Conservation (phyloP, 2,797 vertebrate species). For the Falco naumanni region DNA sequence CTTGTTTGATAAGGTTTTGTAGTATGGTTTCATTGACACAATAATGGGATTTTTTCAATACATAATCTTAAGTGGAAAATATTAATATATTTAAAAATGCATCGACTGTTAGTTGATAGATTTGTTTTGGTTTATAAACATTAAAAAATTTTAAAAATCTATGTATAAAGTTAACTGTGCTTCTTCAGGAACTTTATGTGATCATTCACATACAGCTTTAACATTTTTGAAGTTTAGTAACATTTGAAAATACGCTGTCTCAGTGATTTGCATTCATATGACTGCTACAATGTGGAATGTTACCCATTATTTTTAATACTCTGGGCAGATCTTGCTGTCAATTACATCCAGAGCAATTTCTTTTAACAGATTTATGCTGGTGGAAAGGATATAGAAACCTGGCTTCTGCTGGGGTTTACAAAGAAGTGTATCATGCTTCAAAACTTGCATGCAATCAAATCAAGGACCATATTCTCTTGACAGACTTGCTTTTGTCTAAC, state of each 20-base stretch:
- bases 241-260: slow-evolving; percentile 2
- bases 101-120: slow-evolving; percentile 24
- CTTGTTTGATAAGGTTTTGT: neutral
- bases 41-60: neutral
- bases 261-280: slow-evolving; percentile 20
- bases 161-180: slow-evolving; percentile 79
- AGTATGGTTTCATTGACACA: neutral
- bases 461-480: neutral
- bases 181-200: slow-evolving; percentile 70
- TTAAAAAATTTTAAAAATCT: slow-evolving; percentile 73
- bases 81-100: slow-evolving; percentile 69
- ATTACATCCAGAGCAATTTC: slow-evolving; percentile 6
- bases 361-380: slow-evolving; percentile 24
- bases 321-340: neutral
- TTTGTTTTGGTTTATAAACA: slow-evolving; percentile 69
- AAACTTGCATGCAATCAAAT: slow-evolving; percentile 35
- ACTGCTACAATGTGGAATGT: slow-evolving; percentile 12
- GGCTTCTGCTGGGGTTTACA: neutral
- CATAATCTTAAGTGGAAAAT: slow-evolving; percentile 64
- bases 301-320: neutral
- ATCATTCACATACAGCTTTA: slow-evolving; percentile 55
- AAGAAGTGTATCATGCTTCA: slow-evolving; percentile 11
- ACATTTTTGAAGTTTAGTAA: slow-evolving; percentile 50
- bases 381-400: slow-evolving; percentile 24
- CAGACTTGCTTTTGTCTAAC: neutral